Base-by-base conservation (phyloP, 35 echinoderm and acorn worm genomes). In the Ophiothrix spiculata region DNA sequence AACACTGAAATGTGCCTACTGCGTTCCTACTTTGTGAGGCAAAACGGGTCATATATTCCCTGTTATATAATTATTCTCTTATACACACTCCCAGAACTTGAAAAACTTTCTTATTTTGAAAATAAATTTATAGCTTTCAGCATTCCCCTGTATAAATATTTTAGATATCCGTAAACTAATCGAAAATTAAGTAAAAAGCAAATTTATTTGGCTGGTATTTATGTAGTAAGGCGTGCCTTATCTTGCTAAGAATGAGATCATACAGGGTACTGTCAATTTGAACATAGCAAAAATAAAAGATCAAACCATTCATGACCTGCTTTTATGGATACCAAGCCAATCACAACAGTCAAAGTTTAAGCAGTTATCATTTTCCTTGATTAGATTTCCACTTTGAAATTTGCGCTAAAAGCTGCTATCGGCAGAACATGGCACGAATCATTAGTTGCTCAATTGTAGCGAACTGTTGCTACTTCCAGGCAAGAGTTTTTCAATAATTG, bases 321-420 rank as follows among this genome's bases (percentile, higher is more conserved):
- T 69, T 49, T 69, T 69, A 69, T 69, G 23, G 16, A 25, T 4
- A 28, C 60, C 60, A 69, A 69, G 60, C 60, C 60, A 69, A 69
- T 69, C 3, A 69, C 17, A 69, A 69, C 60, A 69, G 6, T 28
- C 60, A 69, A 69, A 69, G 6, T 69, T 69, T 69, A 69, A 6
- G 16, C 25, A 25, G 60, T 25, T 69, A 28, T n/a, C 8, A 12
- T 69, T 69, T 69, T 69, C 29, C 25, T 69, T 69, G 16, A 69
- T 69, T 69, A 69, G 60, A 1, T 69, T 69, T 69, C 60, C 60
- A 69, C 60, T 69, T 69, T n/a, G 10, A 69, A 69, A 69, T 25
- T 69, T 69, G 60, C 60, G 60, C 60, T 69, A 69, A 69, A 69
- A 69, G 60, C 60, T 69, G 60, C 60, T 69, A 69, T 69, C 17